Base-by-base conservation (phyloP, 2,888 invertebrate genomes). In the Dynastes grantii region DNA sequence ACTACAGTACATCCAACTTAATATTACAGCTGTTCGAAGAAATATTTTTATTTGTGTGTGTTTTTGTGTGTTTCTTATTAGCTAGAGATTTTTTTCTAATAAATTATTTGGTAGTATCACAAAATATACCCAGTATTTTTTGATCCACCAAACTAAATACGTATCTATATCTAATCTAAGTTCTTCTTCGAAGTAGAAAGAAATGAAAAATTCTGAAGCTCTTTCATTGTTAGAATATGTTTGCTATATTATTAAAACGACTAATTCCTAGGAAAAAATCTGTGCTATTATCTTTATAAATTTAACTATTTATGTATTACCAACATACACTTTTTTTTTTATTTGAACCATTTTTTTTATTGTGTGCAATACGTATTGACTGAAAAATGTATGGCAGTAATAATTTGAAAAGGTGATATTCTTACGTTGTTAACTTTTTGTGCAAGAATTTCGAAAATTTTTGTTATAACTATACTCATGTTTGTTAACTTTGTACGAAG, bases 91-190 rank as follows among this genome's bases (percentile, higher is more conserved):
- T 53, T 16, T 53, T 53, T 53, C 3, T 16, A 53, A 16, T 53
- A 5, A 55, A 22, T 16, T 80, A 78, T 82, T 82, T 88, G 88
- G 88, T 88, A 88, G 89, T 88, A 88, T 88, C 88, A 88, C 88
- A 88, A 88, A 88, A 88, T 88, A 87, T 87, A 88, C 88, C 88
- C 88, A 88, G 87, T 88, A 88, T 88, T 88, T 88, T 87, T 87
- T 87, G 87, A 88, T 88, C 88, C 88, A 88, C 88, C 88, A 88
- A 88, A 87, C 45, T 45, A 45, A 45, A 45, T 45, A 45, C 45
- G 45, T 11, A 45, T 32, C 32, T 5, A 27, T 11, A 45, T 45
- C 29, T 32, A 63, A 63, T n/a, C 45, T 45, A 45, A 11, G 63
- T 32, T 9, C 32, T n/a, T 29, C 58, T 63, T 63, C 32, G 29